Evolutionary conservation across 2,113 vertebrate species (phyloP), one percentile per base, ranked within the genome.

Genomic region (Tetrao urogallus): DNA sequence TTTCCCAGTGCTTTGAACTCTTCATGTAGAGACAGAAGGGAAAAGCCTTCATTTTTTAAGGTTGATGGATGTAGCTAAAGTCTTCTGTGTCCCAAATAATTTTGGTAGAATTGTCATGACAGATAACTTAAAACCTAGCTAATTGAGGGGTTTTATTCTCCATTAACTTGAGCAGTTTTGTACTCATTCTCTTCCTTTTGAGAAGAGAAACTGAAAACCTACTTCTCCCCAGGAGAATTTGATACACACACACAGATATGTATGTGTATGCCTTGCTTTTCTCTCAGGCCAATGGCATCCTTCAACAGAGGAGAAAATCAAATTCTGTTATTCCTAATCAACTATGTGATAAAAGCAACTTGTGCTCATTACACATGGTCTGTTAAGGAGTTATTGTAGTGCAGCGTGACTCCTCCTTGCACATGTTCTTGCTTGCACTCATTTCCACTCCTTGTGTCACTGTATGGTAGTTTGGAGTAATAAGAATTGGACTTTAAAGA

Each of bases 11-110:
- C 73, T 90, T 87, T 72, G 27, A 82, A 82, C 57, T 66, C 38
- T 81, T 77, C 3, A 0, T 89, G 60, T 64, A 66, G 57, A 90
- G 24, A n/a, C 52, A 73, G 32, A 5, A 52, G 86, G 60, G 10
- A 83, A 82, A 90, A 95, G 48, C 36, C 48, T 27, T 81, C 34
- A 22, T 71, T 52, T 93, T 95, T 94, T 71, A 91, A 92, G 45
- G 56, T 89, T 24, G 25, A 70, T 85, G 76, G 32, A 38, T 93
- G 82, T 73, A 82, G 28, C 32, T 92, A 10, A 87, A 65, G 36
- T 82, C 48, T 85, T 80, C 28, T 74, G 8, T 80, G 25, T 78
- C 63, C 45, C 89, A 65, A 66, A 3, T 90, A 90, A 80, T 93
- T 95, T 92, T 74, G 76, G 60, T 58, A 73, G 63, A 92, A 77